Percentiles rank a stretch among this genome's conserved stretches.
Conservation (phyloP, 2,113 vertebrate species). For the Bungarus multicinctus region DNA sequence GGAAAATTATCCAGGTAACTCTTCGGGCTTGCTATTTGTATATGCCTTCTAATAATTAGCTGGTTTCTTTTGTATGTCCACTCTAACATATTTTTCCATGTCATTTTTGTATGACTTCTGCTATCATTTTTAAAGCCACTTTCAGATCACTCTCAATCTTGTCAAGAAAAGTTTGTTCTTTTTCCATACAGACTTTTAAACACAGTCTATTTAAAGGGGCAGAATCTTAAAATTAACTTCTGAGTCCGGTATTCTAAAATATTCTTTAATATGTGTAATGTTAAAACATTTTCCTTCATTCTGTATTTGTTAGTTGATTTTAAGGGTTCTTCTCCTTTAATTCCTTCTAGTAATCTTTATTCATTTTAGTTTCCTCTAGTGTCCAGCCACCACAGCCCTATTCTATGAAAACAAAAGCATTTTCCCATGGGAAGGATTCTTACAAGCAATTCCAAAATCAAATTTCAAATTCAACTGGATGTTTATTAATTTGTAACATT, state of each 20-base stretch:
- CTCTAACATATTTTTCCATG: background rate
- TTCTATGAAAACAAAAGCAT: background rate
- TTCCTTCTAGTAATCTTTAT: background rate
- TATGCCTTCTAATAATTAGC: background rate
- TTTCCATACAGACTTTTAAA: background rate
- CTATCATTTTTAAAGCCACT: background rate
- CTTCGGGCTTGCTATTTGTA: background rate
- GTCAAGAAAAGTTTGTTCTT: background rate
- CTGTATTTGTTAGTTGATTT: background rate
- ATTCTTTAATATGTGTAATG: background rate
- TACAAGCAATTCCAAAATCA: background rate
- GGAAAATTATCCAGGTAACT: background rate
- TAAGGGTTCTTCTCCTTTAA: background rate
- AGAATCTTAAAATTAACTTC: background rate
- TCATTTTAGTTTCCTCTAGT: background rate
- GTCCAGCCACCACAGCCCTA: background rate
- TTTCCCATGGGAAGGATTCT: background rate
- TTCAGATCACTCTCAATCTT: background rate
- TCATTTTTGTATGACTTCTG: background rate
- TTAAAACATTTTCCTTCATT: background rate
- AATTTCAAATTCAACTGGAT: background rate
- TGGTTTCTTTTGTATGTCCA: background rate
- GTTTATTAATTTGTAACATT: background rate
- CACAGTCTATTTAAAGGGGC: background rate
- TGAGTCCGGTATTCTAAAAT: background rate